Percentiles rank a stretch among this genome's conserved stretches.
These are phyloP conservation scores for Apantesis nais DNA, from an alignment of 2,888 invertebrate species.

Conservation along the genomic window DNA sequence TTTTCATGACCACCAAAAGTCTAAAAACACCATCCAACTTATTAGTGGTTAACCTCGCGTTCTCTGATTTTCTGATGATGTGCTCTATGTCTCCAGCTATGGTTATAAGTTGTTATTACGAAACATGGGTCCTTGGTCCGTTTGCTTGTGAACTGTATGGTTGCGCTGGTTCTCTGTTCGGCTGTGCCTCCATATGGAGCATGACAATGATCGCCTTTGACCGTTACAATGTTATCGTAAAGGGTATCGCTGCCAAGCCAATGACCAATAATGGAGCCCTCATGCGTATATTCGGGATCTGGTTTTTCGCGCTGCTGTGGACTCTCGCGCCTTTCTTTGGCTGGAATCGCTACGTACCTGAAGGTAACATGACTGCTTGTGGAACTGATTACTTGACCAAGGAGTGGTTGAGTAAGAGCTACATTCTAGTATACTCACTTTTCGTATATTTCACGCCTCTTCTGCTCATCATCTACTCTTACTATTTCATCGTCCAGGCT, in stretches of 20 bases:
- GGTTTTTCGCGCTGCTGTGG: conserved; percentile 92
- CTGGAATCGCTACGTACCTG: conserved; percentile 96
- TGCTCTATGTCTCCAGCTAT: conserved; percentile 92
- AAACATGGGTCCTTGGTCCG: conserved; percentile 90
- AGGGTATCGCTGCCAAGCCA: conserved; percentile 94
- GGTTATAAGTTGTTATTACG: conserved; percentile 93
- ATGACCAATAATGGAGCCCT: conserved; percentile 93
- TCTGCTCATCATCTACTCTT: conserved; percentile 93
- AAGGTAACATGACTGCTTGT: conserved; percentile 97
- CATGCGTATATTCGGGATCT: conserved; percentile 91
- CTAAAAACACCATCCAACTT: conserved; percentile 96
- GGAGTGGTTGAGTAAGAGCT: conserved; percentile 91
- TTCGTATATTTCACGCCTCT: conserved; percentile 93
- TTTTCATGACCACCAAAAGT: conserved; percentile 89
- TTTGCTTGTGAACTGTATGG: conserved; percentile 95
- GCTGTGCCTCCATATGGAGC: conserved; percentile 96
- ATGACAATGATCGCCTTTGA: conserved; percentile 97
- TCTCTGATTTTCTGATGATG: conserved; percentile 97
- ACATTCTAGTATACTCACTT: conserved; percentile 91
- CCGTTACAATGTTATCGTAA: conserved; percentile 97
- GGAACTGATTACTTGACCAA: conserved; percentile 94
- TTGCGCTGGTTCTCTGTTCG: conserved; percentile 94
- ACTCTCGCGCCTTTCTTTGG: conserved; percentile 94
- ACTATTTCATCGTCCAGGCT: conserved; percentile 94
- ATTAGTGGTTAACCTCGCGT: conserved; percentile 95